Evolutionary conservation across 2,888 invertebrate species (phyloP).

Genomic region (Allygus modestus): DNA sequence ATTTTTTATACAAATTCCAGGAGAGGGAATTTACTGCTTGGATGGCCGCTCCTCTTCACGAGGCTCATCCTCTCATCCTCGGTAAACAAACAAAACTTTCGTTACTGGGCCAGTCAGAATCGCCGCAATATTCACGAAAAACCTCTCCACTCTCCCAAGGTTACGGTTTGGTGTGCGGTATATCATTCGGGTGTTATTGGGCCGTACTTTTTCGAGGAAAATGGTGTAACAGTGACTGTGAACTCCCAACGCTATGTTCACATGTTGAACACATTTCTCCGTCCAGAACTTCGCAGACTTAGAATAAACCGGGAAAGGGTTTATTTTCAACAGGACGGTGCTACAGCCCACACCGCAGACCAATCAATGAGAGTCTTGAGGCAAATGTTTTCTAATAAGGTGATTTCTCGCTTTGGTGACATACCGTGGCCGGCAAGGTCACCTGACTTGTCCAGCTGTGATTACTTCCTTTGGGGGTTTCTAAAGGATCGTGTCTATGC

Average conservation of each 20-base stretch:
- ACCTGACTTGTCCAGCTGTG: neutral
- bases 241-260: conserved; percentile 70
- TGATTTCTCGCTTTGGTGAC: neutral
- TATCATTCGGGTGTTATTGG: conserved; percentile 66
- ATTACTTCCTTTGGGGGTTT: neutral
- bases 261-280: conserved; percentile 66
- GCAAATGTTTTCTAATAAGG: neutral
- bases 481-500: conserved; percentile 18
- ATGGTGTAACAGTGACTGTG: conserved; percentile 69
- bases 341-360: neutral
- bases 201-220: conserved; percentile 71
- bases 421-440: neutral
- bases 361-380: neutral
- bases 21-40: too few species aligned
- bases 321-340: conserved; percentile 64
- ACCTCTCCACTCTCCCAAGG: conserved; percentile 68
- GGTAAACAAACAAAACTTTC: conserved; percentile 61
- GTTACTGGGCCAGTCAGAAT: conserved; percentile 66
- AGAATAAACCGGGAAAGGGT: neutral
- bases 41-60: too few species aligned
- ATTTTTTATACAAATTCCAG: too few species aligned
- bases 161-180: conserved; percentile 69
- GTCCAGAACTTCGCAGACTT: neutral
- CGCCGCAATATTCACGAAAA: conserved; percentile 68
- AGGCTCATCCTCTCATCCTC: conserved; percentile 57